These are phyloP conservation scores for Adela reaumurella DNA, from an alignment of 2,888 invertebrate species.

Conservation along the genomic window DNA sequence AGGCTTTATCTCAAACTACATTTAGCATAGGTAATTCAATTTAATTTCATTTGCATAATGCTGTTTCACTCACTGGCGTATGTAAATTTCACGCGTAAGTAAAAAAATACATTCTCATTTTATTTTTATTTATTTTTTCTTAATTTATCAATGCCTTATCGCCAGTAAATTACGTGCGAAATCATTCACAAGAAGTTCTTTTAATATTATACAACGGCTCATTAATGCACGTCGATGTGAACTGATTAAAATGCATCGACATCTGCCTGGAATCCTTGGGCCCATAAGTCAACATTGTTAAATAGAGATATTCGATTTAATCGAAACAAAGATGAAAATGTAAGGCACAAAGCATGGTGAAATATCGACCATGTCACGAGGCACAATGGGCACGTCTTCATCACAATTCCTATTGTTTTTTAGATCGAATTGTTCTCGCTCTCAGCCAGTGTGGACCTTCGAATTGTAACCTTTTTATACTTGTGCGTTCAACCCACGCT, in stretches of 20 bases:
- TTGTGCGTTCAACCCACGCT: too few species aligned
- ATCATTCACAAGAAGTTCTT: too few species aligned
- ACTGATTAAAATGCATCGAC: not conserved
- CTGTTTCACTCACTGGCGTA: conserved; percentile 20
- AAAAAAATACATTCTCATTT: too few species aligned
- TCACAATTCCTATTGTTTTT: conserved; percentile 51
- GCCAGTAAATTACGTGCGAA: too few species aligned
- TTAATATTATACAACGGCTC: too few species aligned
- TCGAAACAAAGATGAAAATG: conserved; percentile 19
- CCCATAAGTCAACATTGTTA: conserved; percentile 15
- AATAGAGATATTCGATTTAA: conserved; percentile 57
- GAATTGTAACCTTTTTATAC: not conserved
- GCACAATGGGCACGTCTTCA: conserved; percentile 57
- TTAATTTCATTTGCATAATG: conserved; percentile 55
- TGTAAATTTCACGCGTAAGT: not conserved
- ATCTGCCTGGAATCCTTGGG: not conserved
- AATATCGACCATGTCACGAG: conserved; percentile 48
- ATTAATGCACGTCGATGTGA: not conserved
- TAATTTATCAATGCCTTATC: too few species aligned
- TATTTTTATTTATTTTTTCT: too few species aligned
- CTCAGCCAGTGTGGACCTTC: not conserved
- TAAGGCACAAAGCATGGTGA: conserved; percentile 48
- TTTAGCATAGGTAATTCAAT: conserved; percentile 58
- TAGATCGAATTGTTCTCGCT: conserved; percentile 14
- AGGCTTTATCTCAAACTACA: conserved; percentile 58